Conservation (phyloP, 2,113 vertebrate species). For the Crotalus tigris region DNA sequence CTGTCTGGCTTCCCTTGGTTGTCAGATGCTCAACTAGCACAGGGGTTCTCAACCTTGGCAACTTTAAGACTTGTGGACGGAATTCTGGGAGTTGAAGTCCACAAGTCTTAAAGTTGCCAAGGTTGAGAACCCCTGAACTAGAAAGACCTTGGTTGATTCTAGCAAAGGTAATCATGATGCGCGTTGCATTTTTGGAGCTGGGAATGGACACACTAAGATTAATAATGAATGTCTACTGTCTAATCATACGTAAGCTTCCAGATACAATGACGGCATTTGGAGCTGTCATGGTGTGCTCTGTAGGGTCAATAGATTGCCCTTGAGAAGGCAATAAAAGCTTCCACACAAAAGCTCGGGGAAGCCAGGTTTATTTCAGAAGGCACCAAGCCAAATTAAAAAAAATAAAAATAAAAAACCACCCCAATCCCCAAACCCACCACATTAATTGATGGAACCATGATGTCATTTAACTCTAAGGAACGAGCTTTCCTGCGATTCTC, state of each 20-base stretch:
- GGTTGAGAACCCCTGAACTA: no score
- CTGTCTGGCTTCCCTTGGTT: neutral
- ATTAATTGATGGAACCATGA: neutral
- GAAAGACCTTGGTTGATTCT: neutral
- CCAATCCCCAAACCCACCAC: neutral
- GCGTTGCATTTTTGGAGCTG: neutral
- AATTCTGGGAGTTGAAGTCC: no score
- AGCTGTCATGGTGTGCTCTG: neutral
- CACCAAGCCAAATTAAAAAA: neutral
- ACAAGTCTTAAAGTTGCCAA: no score
- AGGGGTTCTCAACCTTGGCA: no score
- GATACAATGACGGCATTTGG: neutral
- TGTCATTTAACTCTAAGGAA: neutral
- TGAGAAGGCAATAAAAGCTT: slow-evolving; percentile 17
- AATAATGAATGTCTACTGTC: neutral
- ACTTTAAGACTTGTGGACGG: no score
- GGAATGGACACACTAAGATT: neutral
- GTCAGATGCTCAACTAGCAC: neutral
- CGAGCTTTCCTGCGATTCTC: slow-evolving; percentile 4
- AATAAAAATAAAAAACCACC: neutral
- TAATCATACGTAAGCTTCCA: neutral
- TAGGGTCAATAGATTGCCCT: neutral
- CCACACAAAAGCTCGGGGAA: neutral
- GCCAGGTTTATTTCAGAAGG: slow-evolving; percentile 4
- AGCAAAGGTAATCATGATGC: neutral